These are phyloP conservation scores for Dynastes tityus DNA, from an alignment of 2,888 invertebrate species.

Conservation along the genomic window DNA sequence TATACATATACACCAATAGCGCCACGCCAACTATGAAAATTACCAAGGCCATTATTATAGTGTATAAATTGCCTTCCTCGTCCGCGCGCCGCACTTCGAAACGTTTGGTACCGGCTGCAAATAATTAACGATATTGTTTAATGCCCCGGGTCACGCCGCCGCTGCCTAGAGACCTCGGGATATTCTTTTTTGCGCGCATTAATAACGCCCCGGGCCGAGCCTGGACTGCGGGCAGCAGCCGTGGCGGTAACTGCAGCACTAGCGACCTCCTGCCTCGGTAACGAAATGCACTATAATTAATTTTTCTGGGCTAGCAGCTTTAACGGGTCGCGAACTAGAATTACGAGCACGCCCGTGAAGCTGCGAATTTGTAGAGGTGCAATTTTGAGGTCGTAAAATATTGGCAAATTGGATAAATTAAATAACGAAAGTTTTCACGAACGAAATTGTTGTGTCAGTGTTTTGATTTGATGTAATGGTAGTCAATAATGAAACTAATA, in stretches of 20 bases:
- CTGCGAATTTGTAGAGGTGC: too few relatives aligned
- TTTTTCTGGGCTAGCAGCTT: slow-evolving; percentile 14
- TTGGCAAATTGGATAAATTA: too few relatives aligned
- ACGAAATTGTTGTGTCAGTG: too few relatives aligned
- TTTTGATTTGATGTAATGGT: too few relatives aligned
- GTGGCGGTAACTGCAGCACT: too few relatives aligned
- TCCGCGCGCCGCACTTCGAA: not conserved
- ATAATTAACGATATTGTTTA: slow-evolving; percentile 45
- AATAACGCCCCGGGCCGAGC: slow-evolving; percentile 5
- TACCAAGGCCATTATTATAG: slow-evolving; percentile 47
- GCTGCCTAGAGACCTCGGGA: not conserved
- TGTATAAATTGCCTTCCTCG: slow-evolving; percentile 40
- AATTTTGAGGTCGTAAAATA: too few relatives aligned
- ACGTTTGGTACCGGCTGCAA: slow-evolving; percentile 26
- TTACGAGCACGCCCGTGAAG: not conserved
- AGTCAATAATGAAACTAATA: too few relatives aligned
- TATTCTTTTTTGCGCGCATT: slow-evolving; percentile 36
- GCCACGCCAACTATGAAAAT: slow-evolving; percentile 44
- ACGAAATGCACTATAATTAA: slow-evolving; percentile 26
- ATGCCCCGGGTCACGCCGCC: slow-evolving; percentile 29
- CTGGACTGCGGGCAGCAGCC: not conserved
- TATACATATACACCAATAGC: not conserved
- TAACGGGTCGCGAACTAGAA: slow-evolving; percentile 17
- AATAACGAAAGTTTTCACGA: too few relatives aligned
- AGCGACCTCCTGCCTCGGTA: not conserved